phyloP scores from a whole-genome alignment of 2,113 vertebrate genomes.

The Cebus imitator region DNA sequence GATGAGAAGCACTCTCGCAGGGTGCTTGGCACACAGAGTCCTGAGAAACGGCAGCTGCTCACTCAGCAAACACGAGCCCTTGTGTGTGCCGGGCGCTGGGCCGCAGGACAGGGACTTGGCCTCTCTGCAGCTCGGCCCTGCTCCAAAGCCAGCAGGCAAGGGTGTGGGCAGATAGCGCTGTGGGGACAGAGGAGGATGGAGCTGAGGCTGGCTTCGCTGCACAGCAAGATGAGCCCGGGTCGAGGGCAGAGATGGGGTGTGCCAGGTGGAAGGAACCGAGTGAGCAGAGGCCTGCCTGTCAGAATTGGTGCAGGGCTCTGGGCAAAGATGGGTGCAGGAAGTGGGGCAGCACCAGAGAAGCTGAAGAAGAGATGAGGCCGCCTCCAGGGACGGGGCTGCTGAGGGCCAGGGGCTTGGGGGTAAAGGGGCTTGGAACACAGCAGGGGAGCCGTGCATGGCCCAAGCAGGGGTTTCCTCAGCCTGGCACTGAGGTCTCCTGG shows the following conservation, averaged over 20 bases:
- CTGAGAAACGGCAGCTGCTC: not conserved
- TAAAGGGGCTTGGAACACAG: not conserved
- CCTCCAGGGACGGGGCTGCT: too few species aligned
- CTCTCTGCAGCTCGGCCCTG: not conserved
- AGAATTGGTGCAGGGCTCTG: conserved; percentile 27
- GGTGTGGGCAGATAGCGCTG: rapidly evolving
- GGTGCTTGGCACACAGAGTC: not conserved
- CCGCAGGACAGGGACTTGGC: rapidly evolving
- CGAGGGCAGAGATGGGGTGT: too few species aligned
- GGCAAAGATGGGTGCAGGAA: not conserved
- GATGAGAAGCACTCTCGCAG: not conserved
- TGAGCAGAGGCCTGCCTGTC: not conserved
- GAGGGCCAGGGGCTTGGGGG: not conserved
- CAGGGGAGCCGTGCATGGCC: too few species aligned
- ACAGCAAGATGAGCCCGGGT: not conserved
- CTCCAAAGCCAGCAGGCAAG: not conserved
- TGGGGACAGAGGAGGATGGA: too few species aligned
- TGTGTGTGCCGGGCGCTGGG: rapidly evolving
- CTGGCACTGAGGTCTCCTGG: not conserved
- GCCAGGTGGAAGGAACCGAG: not conserved
- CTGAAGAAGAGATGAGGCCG: not conserved
- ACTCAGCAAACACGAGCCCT: not conserved
- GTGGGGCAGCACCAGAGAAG: not conserved
- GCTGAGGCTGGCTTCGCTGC: not conserved
- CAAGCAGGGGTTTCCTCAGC: rapidly evolving